Conservation (phyloP, 2,888 invertebrate species). For the Calameuta filiformis region DNA sequence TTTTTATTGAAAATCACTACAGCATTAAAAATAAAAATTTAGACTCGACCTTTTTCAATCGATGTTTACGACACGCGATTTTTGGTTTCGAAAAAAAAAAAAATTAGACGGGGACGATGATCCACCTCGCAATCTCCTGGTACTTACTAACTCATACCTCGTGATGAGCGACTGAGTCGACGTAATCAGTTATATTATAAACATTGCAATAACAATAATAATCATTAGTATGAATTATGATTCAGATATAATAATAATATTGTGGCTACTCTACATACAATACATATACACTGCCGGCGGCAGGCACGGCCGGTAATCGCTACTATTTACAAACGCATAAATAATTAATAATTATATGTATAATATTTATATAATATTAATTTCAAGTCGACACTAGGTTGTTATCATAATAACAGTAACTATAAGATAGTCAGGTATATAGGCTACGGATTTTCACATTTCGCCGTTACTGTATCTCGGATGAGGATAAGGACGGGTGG, state of each 20-base stretch:
- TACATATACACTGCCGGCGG: slow-evolving; percentile 61
- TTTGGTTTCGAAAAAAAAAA: no score
- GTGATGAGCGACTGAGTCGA: slow-evolving; percentile 44
- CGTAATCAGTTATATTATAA: slow-evolving; percentile 56
- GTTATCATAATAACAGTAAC: slow-evolving; percentile 25
- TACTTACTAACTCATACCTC: slow-evolving; percentile 34
- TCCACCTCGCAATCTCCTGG: slow-evolving; percentile 16
- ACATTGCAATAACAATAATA: slow-evolving; percentile 64
- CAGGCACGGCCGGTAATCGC: slow-evolving; percentile 39
- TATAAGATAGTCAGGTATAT: slow-evolving; percentile 38
- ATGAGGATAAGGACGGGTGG: slow-evolving; percentile 27
- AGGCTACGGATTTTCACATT: slow-evolving; percentile 4
- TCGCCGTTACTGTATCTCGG: slow-evolving; percentile 34
- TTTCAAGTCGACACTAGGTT: slow-evolving; percentile 18
- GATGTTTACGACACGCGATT: no score
- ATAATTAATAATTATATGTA: slow-evolving; percentile 56
- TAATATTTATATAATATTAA: slow-evolving; percentile 34
- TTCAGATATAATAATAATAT: slow-evolving; percentile 44
- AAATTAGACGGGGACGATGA: no score
- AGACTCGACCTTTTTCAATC: no score
- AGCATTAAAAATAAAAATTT: no score
- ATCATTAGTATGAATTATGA: slow-evolving; percentile 45
- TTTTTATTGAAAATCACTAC: no score
- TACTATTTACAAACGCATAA: slow-evolving; percentile 67
- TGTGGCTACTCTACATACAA: slow-evolving; percentile 64